These are phyloP conservation scores for Temnopleurus reevesii DNA, from an alignment of 53 echinoderm and acorn worm genomes.

Conservation along the genomic window DNA sequence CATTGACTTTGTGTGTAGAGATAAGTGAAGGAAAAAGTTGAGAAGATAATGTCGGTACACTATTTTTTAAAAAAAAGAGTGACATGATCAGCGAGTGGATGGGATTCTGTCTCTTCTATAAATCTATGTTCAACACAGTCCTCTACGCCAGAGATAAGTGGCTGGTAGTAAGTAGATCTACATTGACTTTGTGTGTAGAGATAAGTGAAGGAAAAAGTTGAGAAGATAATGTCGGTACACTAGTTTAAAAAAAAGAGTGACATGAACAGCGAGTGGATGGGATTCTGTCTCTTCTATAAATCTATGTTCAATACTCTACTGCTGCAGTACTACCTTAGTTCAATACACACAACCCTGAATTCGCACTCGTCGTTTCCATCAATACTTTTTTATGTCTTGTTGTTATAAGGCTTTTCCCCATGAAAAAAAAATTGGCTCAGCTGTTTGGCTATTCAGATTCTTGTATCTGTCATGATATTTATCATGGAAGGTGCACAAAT, in stretches of 20 bases:
- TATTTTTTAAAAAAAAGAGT: constrained; percentile 68
- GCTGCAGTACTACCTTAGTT: no score
- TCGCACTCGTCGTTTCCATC: no score
- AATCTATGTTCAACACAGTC: no score
- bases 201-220: constrained; percentile 51
- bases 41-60: constrained; percentile 81
- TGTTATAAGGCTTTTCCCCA: no score
- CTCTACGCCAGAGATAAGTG: not conserved
- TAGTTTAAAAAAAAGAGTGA: constrained; percentile 60
- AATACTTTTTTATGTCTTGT: no score
- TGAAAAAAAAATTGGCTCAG: no score
- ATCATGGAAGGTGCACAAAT: no score
- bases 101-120: not conserved
- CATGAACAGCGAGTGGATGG: not conserved
- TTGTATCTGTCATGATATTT: no score
- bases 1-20: not conserved
- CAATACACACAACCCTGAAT: no score
- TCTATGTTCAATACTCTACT: no score
- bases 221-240: constrained; percentile 82
- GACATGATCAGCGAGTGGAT: not conserved
- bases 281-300: no score
- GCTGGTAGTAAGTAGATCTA: not conserved
- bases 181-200: not conserved
- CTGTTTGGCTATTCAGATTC: no score
- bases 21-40: constrained; percentile 50